Evolutionary conservation across 2,797 vertebrate genomes (phyloP).

Genomic region (Notolabrus celidotus): DNA sequence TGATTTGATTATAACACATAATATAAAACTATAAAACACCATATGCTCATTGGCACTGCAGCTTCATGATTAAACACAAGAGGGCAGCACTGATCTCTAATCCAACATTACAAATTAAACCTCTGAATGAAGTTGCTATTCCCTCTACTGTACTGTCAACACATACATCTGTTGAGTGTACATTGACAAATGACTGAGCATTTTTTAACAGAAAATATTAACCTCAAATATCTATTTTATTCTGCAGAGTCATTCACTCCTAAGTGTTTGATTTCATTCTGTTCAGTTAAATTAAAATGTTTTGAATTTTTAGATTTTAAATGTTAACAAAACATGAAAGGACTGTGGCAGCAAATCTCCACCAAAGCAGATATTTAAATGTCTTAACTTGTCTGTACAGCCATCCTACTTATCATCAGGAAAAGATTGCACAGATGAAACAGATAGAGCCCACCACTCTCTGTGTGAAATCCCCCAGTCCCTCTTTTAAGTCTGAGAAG

Average conservation of each 20-base stretch:
- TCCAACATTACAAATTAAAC: constrained; percentile 38
- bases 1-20: not conserved
- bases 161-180: constrained; percentile 10
- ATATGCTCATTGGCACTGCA: constrained; percentile 13
- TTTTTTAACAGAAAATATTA: constrained; percentile 25
- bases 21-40: not conserved
- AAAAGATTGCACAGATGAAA: constrained; percentile 63
- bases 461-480: constrained; percentile 64
- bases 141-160: constrained; percentile 12
- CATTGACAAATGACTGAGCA: not conserved
- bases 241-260: not conserved
- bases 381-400: constrained; percentile 44
- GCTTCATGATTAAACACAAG: constrained; percentile 60
- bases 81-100: constrained; percentile 79
- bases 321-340: constrained; percentile 42
- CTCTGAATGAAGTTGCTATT: constrained; percentile 27
- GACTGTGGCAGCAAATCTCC: constrained; percentile 29
- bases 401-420: constrained; percentile 46
- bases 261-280: constrained; percentile 37
- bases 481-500: constrained; percentile 63
- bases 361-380: constrained; percentile 59
- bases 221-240: constrained; percentile 1
- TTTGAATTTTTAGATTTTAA: constrained; percentile 10
- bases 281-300: not conserved
- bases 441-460: constrained; percentile 56